Percentiles rank a stretch among this genome's conserved stretches.
These are phyloP conservation scores for Lasioglossum leucozonium DNA, from an alignment of 2,888 invertebrate genomes.

Conservation along the genomic window DNA sequence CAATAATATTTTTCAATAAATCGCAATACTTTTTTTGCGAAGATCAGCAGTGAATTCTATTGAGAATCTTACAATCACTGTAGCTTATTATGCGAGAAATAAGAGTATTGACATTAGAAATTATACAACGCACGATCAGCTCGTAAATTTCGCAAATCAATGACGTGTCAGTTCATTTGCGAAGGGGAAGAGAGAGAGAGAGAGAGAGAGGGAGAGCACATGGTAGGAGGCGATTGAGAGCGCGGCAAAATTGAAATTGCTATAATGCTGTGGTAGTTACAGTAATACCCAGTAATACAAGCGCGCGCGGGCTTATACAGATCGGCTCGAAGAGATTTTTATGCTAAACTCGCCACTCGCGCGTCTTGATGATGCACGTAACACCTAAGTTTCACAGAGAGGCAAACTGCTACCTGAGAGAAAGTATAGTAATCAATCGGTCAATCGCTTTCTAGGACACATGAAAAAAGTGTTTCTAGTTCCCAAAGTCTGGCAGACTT, in stretches of 20 bases:
- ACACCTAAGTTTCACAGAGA: slow-evolving; percentile 56
- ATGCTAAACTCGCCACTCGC: slow-evolving; percentile 58
- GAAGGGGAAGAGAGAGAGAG: background rate
- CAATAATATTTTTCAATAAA: background rate
- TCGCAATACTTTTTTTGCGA: background rate
- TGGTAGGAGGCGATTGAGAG: slow-evolving; percentile 56
- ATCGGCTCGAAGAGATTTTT: slow-evolving; percentile 63
- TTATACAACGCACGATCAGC: background rate
- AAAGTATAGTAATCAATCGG: slow-evolving; percentile 59
- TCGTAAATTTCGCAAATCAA: background rate
- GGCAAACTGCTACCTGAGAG: slow-evolving; percentile 37
- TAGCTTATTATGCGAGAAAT: background rate
- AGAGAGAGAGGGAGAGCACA: background rate
- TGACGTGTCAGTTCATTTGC: slow-evolving; percentile 45
- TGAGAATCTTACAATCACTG: background rate
- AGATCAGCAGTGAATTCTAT: background rate
- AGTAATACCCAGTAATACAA: slow-evolving; percentile 68
- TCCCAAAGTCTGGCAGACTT: background rate
- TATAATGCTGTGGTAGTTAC: slow-evolving; percentile 69
- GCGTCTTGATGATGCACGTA: slow-evolving; percentile 50
- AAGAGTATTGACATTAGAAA: background rate
- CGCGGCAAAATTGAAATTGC: slow-evolving; percentile 73
- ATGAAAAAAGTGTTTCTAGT: slow-evolving; percentile 3
- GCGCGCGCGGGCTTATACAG: slow-evolving; percentile 54
- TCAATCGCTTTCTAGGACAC: slow-evolving; percentile 40